Percentiles rank a stretch among this genome's conserved stretches.
These are phyloP conservation scores for Vanessa tameamea DNA, from an alignment of 1,140 invertebrate species.

Conservation along the genomic window DNA sequence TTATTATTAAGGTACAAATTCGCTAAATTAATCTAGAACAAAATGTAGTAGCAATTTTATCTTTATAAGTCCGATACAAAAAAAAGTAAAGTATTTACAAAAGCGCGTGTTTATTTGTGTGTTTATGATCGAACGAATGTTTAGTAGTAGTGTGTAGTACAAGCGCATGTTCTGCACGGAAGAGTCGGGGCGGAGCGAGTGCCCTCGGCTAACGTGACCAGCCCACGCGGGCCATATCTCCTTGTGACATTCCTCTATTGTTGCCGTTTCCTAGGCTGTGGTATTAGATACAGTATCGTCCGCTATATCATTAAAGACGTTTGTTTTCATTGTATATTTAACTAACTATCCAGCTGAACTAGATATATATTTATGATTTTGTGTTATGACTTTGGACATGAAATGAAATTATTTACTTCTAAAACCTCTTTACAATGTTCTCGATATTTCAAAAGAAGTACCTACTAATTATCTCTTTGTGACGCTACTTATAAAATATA, in stretches of 20 bases:
- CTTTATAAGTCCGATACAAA: background rate
- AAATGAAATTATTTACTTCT: too few relatives aligned
- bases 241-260: conserved; percentile 10
- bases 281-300: background rate
- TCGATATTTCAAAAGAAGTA: too few relatives aligned
- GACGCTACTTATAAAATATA: too few relatives aligned
- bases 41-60: too few relatives aligned
- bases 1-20: too few relatives aligned
- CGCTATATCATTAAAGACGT: background rate
- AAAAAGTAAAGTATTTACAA: background rate
- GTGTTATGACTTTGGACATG: too few relatives aligned
- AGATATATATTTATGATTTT: too few relatives aligned
- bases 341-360: too few relatives aligned
- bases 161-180: conserved; percentile 12
- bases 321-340: too few relatives aligned
- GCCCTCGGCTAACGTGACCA: conserved; percentile 23
- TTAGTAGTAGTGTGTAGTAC: background rate
- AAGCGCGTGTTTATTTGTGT: background rate
- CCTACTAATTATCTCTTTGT: too few relatives aligned
- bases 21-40: too few relatives aligned
- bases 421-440: too few relatives aligned
- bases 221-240: conserved; percentile 13
- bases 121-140: background rate
- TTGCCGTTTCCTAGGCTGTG: background rate
- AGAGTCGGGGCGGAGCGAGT: conserved; percentile 24